Conservation (phyloP, 2,888 invertebrate species). For the Aporophyla nigra region DNA sequence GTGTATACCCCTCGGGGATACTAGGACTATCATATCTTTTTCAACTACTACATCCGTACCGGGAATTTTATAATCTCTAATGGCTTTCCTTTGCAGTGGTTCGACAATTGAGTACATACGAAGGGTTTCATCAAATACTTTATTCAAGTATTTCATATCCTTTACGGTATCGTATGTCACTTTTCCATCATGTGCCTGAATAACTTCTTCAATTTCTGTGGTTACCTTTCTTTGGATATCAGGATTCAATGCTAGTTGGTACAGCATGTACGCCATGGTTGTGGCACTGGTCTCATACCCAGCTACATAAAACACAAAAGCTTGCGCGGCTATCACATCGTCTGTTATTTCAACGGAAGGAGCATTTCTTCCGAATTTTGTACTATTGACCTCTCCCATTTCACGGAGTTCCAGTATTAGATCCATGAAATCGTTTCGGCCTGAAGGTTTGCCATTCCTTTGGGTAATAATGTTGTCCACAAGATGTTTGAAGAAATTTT, state of each 20-base stretch:
- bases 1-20: conserved; percentile 82
- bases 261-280: conserved; percentile 76
- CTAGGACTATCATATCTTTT: conserved; percentile 75
- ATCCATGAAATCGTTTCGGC: conserved; percentile 79
- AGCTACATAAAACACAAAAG: conserved; percentile 84
- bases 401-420: conserved; percentile 74
- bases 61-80: conserved; percentile 77
- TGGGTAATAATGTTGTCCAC: conserved; percentile 68
- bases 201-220: conserved; percentile 75
- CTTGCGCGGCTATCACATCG: conserved; percentile 80
- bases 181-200: conserved; percentile 73
- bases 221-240: conserved; percentile 79
- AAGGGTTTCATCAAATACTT: conserved; percentile 81
- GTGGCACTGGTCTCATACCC: conserved; percentile 87
- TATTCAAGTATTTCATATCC: conserved; percentile 82
- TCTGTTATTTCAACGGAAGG: conserved; percentile 73
- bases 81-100: conserved; percentile 78
- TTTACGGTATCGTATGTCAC: conserved; percentile 80
- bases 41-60: conserved; percentile 77
- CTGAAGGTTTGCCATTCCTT: conserved; percentile 72
- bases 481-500: conserved; percentile 70
- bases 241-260: conserved; percentile 69
- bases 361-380: conserved; percentile 62
- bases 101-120: conserved; percentile 85
- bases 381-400: conserved; percentile 66